Evolutionary conservation across 1,140 invertebrate genomes (phyloP), one percentile per base, ranked within the genome.

Genomic region (Triops longicaudatus): DNA sequence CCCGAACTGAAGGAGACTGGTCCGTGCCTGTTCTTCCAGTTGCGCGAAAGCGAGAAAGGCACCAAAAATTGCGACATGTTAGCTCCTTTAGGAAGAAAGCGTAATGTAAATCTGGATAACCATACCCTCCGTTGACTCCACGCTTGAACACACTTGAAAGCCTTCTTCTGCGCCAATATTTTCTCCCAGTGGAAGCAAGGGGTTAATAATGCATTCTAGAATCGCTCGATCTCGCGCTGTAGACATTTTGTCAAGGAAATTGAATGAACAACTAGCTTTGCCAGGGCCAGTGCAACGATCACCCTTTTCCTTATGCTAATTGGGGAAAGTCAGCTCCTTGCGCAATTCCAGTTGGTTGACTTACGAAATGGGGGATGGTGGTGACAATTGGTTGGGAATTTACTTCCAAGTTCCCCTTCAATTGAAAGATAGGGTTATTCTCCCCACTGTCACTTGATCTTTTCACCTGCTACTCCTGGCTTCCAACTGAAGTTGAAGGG

Each of bases 161-260:
- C 17, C n/a, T 22, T 83, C 80, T 28, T 81, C 78, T 31, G 80
- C 77, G 63, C 76, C 79, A 12, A 80, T 79, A 73, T 81, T 79
- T 78, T 85, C 83, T 17, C 81, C 83, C n/a, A 81, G 78, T 0
- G 87, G 84, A 72, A 87, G 80, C 17, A 88, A 78, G 31, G 88
- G 88, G 81, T 90, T 88, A 77, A 90, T 88, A 79, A 90, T 89
- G 71, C 83, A 82, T 77, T 88, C 87, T 31, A 90, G 80, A 78
- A 90, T 84, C 28, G 85, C 85, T 80, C 84, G 83, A 80, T 89
- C 88, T 77, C 84, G 81, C 78, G 85, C 79, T 41, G 84, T 83
- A 9, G 84, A 76, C 85, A 87, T 87, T 74, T 80, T 82, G n/a
- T 17, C 26, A 43, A 17, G 17, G 37, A 43, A 76, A 71, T 27